Evolutionary conservation across 2,797 vertebrate species (phyloP).

Genomic region (Cetoscarus ocellatus): DNA sequence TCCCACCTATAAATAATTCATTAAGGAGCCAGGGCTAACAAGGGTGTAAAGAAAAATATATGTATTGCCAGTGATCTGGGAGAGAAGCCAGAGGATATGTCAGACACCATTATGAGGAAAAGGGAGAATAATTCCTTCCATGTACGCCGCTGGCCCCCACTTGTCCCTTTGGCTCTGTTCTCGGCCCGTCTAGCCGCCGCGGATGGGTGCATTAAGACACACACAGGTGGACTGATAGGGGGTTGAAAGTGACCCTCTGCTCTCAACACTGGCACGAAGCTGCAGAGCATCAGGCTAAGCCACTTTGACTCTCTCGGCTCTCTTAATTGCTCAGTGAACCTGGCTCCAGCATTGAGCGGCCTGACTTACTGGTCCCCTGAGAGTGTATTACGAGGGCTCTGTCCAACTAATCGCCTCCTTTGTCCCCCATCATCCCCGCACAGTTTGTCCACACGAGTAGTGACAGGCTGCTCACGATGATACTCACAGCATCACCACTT

Average conservation of each 20-base stretch:
- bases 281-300: conserved; percentile 71
- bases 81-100: conserved; percentile 78
- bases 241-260: conserved; percentile 79
- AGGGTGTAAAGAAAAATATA: conserved; percentile 80
- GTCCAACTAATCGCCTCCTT: conserved; percentile 79
- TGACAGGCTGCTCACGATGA: conserved; percentile 58
- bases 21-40: conserved; percentile 75
- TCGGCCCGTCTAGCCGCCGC: conserved; percentile 51
- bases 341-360: conserved; percentile 69
- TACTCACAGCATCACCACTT: conserved; percentile 28
- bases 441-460: conserved; percentile 70
- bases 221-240: conserved; percentile 73
- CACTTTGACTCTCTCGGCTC: conserved; percentile 69
- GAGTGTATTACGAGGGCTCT: conserved; percentile 77
- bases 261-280: conserved; percentile 64
- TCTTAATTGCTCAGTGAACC: conserved; percentile 82
- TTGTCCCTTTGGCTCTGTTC: conserved; percentile 71
- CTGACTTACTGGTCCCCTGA: conserved; percentile 74
- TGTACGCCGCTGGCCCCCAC: conserved; percentile 63
- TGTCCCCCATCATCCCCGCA: conserved; percentile 71
- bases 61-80: conserved; percentile 77
- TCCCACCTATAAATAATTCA: conserved; percentile 80
- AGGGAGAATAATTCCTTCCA: conserved; percentile 69
- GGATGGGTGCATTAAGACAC: conserved; percentile 72
- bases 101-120: conserved; percentile 75